Evolutionary conservation across 2,888 invertebrate genomes (phyloP), one percentile per base, ranked within the genome.

Genomic region (Clanis bilineata): DNA sequence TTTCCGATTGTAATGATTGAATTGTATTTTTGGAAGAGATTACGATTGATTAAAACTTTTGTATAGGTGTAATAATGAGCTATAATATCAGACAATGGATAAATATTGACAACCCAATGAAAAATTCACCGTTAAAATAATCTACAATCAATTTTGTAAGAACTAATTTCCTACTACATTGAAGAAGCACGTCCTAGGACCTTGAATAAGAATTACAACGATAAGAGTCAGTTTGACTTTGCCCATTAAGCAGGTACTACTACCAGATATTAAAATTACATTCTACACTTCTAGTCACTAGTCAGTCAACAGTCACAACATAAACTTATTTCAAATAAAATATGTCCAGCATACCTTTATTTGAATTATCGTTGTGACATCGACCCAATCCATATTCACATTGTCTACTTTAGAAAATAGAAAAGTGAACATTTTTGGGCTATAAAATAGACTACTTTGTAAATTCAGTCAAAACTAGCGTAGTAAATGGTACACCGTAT

Each of bases 291-390:
- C n/a, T n/a, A n/a, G n/a, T n/a, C n/a, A n/a, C 12, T 7, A 58
- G 23, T 10, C 62, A 59, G 41, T 7, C 38, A 44, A n/a, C n/a
- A n/a, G n/a, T n/a, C n/a, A n/a, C n/a, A n/a, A n/a, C 56, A 59
- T 65, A 65, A 43, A 62, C 63, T 68, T 60, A 61, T 68, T 73
- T 80, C 82, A 80, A 77, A 74, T 66, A 64, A 63, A 78, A 77
- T 86, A 89, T 80, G 86, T 58, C 88, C 83, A 4, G 89, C 90
- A 85, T 85, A 85, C 80, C 75, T 66, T 64, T 70, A 75, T 70
- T 77, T 76, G 82, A 85, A 76, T 64, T 43, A 63, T 61, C 51
- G 60, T 57, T 58, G 22, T 58, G 73, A 32, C 32, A 0, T 18
- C n/a, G 22, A 32, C 32, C 43, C 47, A 32, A 32, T 51, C 12